Evolutionary conservation across 2,797 vertebrate genomes (phyloP), one percentile per base, ranked within the genome.

Genomic region (Crocidura indochinensis): DNA sequence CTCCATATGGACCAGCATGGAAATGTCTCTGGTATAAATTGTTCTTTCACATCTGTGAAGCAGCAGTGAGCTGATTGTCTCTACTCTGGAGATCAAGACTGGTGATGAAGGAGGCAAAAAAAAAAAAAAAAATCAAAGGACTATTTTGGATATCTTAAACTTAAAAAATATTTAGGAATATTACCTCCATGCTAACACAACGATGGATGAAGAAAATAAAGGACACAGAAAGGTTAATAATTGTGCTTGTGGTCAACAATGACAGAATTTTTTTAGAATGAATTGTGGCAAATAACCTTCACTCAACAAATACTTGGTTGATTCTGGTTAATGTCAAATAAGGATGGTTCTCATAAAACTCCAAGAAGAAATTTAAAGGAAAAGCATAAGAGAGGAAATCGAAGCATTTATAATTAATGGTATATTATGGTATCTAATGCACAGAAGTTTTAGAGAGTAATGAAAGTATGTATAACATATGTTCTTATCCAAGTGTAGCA

Each of bases 91-190:
- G 71, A 90, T 53, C 10, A 88, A 90, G 4, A 46, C 53, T 87
- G 81, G 90, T 88, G 31, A 89, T 64, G 29, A 85, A 79, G 15
- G 91, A 85, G 93, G 94, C n/a, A n/a, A n/a, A n/a, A n/a, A n/a
- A n/a, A 78, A 84, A 84, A 88, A 82, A 84, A 87, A 86, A 93
- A 95, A 95, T 92, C 78, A 94, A 94, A 96, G 88, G 24, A 87
- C 74, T 14, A 8, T 71, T 31, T 82, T 93, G 78, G 6, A 9
- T 62, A 79, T 31, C 24, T 60, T 44, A 71, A 44, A 74, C 38
- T 80, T 73, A 49, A 87, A 80, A 93, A 91, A 47, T 19, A 73
- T 71, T 87, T 94, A 77, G 24, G 22, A 46, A 7, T 9, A 84
- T 87, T 44, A 6, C 80, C 10, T 87, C 19, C 90, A 20, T 62